Evolutionary conservation across 2,797 vertebrate species (phyloP).

Genomic region (Microchirus variegatus): DNA sequence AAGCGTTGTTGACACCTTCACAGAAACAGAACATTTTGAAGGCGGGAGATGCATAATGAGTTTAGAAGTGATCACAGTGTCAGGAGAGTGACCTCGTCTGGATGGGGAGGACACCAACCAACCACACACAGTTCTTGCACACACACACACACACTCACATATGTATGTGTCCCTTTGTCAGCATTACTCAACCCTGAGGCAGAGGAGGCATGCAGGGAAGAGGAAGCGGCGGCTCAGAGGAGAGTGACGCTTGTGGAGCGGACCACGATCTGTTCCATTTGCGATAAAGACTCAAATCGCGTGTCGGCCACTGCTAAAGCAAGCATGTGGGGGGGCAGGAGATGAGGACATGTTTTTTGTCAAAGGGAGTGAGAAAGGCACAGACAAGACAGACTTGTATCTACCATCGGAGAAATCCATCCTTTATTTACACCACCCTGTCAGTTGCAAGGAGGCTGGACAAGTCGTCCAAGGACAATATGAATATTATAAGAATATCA

Average conservation of each 20-base stretch:
- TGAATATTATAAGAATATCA: too few relatives aligned
- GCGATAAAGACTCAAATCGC: constrained; percentile 37
- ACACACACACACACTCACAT: constrained; percentile 9
- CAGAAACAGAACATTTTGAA: constrained; percentile 47
- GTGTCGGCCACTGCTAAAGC: constrained; percentile 8
- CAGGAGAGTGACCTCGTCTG: constrained; percentile 27
- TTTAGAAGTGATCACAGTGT: constrained; percentile 57
- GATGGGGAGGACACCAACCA: constrained; percentile 14
- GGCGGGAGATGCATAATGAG: constrained; percentile 50
- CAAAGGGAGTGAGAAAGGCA: too few relatives aligned
- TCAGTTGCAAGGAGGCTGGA: too few relatives aligned
- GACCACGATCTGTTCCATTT: constrained; percentile 41
- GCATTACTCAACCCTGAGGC: constrained; percentile 47
- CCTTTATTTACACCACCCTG: too few relatives aligned
- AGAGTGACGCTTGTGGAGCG: constrained; percentile 33
- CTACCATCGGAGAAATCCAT: too few relatives aligned
- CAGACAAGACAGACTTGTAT: too few relatives aligned
- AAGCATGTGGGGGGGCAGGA: not conserved
- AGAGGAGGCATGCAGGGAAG: constrained; percentile 2
- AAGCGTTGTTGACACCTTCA: constrained; percentile 22
- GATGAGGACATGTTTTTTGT: not conserved
- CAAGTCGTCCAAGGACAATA: too few relatives aligned
- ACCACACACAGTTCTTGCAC: not conserved
- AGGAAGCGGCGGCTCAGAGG: constrained; percentile 16
- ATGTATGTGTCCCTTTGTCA: constrained; percentile 48